These are phyloP conservation scores for Capitulum mitella DNA, from an alignment of 2,888 invertebrate species.

Conservation along the genomic window DNA sequence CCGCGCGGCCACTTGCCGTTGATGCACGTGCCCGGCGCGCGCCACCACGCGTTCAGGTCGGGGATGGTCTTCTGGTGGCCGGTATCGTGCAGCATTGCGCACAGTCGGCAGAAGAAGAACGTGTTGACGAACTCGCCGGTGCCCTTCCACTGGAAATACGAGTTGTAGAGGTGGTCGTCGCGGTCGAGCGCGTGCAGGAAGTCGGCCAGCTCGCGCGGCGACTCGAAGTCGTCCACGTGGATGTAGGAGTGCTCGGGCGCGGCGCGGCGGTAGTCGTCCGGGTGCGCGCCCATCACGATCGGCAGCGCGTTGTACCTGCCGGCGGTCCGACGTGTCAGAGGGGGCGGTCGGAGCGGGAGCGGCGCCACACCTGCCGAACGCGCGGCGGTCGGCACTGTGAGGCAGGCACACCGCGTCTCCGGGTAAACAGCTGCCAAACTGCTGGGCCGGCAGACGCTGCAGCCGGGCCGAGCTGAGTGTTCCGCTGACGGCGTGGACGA, in stretches of 20 bases:
- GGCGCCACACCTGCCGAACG: no score
- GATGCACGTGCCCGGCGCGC: slow-evolving; percentile 61
- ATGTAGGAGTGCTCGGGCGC: slow-evolving; percentile 88
- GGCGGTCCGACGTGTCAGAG: no score
- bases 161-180: slow-evolving; percentile 84
- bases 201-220: slow-evolving; percentile 75
- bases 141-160: slow-evolving; percentile 74
- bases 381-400: no score
- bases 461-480: no score
- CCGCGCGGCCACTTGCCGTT: slow-evolving; percentile 55
- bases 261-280: slow-evolving; percentile 78
- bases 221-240: slow-evolving; percentile 90
- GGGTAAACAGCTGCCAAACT: no score
- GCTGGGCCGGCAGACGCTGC: no score
- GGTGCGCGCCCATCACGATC: slow-evolving; percentile 91
- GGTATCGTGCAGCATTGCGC: slow-evolving; percentile 69
- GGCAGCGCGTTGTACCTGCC: slow-evolving; percentile 74
- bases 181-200: slow-evolving; percentile 76
- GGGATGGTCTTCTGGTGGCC: slow-evolving; percentile 52
- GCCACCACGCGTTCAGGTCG: slow-evolving; percentile 91
- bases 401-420: no score
- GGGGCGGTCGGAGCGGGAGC: no score
- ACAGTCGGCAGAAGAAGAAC: slow-evolving; percentile 84
- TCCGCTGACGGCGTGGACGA: no score
- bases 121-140: slow-evolving; percentile 95